Percentiles rank a stretch among this genome's conserved stretches.
phyloP scores from a whole-genome alignment of 1,140 invertebrate genomes.

The Drusus annulatus region DNA sequence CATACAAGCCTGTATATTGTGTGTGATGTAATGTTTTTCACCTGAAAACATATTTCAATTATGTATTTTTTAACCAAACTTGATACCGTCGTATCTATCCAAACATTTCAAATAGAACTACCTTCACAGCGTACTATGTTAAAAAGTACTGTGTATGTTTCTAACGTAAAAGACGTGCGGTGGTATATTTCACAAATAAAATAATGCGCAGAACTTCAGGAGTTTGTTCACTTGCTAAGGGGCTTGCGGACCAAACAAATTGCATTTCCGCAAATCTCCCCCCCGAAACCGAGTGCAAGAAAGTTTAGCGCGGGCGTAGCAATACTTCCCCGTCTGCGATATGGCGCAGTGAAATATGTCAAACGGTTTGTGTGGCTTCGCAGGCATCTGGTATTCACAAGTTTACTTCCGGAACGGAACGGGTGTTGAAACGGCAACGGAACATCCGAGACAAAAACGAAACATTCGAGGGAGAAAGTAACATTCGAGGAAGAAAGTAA shows the following conservation, averaged over 20 bases:
- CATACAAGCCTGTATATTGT: no score
- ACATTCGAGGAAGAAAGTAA: no score
- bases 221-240: not conserved
- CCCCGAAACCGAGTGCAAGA: not conserved
- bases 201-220: not conserved
- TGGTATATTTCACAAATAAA: not conserved
- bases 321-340: conserved; percentile 14
- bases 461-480: no score
- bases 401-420: not conserved
- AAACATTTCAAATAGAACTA: no score
- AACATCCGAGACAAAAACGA: not conserved
- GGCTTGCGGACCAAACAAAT: conserved; percentile 24
- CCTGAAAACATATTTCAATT: no score
- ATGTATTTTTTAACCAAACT: no score
- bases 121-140: no score
- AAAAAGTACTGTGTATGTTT: no score
- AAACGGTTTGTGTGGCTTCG: conserved; percentile 27
- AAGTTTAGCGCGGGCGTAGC: not conserved
- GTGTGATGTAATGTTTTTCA: no score
- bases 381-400: conserved; percentile 3
- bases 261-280: conserved; percentile 16
- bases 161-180: no score
- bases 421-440: not conserved
- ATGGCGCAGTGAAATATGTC: conserved; percentile 18
- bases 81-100: no score